These are phyloP conservation scores for Coryphaenoides rupestris DNA, from an alignment of 2,113 vertebrate genomes.

Conservation along the genomic window DNA sequence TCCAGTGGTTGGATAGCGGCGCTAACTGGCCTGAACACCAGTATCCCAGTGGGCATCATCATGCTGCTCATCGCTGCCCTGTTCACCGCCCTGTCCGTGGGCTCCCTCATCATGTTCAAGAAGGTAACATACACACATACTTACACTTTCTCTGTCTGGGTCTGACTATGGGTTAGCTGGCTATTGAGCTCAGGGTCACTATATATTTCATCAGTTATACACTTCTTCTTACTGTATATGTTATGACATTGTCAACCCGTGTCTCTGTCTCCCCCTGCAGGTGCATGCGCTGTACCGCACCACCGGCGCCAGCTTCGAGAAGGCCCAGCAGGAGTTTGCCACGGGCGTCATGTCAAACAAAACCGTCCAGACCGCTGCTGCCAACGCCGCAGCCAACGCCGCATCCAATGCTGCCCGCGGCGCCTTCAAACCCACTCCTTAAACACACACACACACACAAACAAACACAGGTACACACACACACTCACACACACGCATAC, in stretches of 20 bases:
- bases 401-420: conserved; percentile 88
- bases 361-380: conserved; percentile 94
- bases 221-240: not conserved
- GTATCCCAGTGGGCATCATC: conserved; percentile 94
- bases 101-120: conserved; percentile 98
- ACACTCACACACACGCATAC: conserved; percentile 13
- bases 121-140: conserved; percentile 76
- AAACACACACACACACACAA: conserved; percentile 18
- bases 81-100: conserved; percentile 94
- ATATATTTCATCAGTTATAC: not conserved
- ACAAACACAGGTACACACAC: conserved; percentile 5
- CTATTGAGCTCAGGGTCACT: too few species aligned
- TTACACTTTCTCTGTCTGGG: too few species aligned
- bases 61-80: conserved; percentile 96
- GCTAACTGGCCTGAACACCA: conserved; percentile 90
- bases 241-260: not conserved
- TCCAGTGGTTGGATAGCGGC: conserved; percentile 96
- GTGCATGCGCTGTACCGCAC: conserved; percentile 95
- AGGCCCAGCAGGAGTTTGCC: conserved; percentile 97
- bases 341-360: conserved; percentile 98
- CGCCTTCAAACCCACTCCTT: conserved; percentile 80
- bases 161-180: too few species aligned
- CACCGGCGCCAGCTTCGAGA: conserved; percentile 97
- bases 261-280: conserved; percentile 54
- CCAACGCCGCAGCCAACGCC: conserved; percentile 78